These are phyloP conservation scores for Neopelma chrysocephalum DNA, from an alignment of 2,797 vertebrate genomes.

Conservation along the genomic window DNA sequence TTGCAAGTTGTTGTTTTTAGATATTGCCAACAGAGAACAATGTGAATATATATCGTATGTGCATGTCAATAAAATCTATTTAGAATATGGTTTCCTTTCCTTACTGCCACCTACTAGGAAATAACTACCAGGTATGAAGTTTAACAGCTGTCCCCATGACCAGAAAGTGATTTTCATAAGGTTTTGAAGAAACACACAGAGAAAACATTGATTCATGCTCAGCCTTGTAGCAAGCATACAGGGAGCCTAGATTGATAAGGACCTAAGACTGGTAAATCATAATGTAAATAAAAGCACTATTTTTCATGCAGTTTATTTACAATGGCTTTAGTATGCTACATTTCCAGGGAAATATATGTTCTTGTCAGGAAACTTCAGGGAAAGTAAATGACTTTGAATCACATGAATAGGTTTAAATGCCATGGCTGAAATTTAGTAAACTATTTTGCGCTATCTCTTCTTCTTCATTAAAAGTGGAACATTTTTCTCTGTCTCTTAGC, in stretches of 20 bases:
- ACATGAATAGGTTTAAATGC: constrained; percentile 78
- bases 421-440: constrained; percentile 77
- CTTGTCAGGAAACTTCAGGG: constrained; percentile 78
- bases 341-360: constrained; percentile 78
- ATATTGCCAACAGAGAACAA: constrained; percentile 1
- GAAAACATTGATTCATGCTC: constrained; percentile 68
- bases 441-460: constrained; percentile 72
- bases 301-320: constrained; percentile 75
- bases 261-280: constrained; percentile 69
- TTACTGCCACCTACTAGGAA: constrained; percentile 18
- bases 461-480: constrained; percentile 72
- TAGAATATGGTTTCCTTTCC: constrained; percentile 48
- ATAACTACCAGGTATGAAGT: constrained; percentile 38
- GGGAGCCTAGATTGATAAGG: constrained; percentile 66
- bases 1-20: constrained; percentile 7
- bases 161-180: constrained; percentile 50
- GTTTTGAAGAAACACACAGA: constrained; percentile 30
- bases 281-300: constrained; percentile 72
- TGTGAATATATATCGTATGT: not conserved
- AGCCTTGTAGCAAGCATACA: constrained; percentile 53
- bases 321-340: constrained; percentile 73
- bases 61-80: constrained; percentile 45
- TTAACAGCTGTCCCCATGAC: constrained; percentile 56
- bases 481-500: constrained; percentile 66
- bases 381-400: constrained; percentile 80